Percentiles rank a stretch among this genome's conserved stretches.
Evolutionary conservation across 2,797 vertebrate species (phyloP).

Genomic region (Crax fasciolata): DNA sequence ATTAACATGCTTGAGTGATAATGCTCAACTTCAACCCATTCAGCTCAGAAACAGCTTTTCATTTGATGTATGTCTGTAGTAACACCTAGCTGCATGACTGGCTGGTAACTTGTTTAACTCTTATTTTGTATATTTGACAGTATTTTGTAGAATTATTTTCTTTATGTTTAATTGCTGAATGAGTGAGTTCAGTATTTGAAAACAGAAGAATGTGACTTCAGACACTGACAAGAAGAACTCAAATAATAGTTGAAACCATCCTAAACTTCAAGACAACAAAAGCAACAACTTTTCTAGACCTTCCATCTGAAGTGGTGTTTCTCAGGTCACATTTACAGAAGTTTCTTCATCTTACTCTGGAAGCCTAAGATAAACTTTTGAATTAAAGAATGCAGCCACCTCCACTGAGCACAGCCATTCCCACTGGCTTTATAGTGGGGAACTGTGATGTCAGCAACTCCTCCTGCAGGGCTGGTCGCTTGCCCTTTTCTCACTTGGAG

Average conservation of each 20-base stretch:
- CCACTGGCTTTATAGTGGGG: fast-evolving
- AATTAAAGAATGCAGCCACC: not conserved
- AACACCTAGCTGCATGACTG: not conserved
- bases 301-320: not conserved
- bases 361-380: not conserved
- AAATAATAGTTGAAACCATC: not conserved
- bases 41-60: not conserved
- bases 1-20: not conserved
- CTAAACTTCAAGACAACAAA: not conserved
- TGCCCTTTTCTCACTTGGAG: not conserved
- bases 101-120: not conserved
- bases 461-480: not conserved
- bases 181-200: not conserved
- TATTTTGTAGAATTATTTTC: not conserved
- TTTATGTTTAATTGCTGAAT: not conserved
- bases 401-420: not conserved
- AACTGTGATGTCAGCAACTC: not conserved
- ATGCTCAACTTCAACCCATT: not conserved
- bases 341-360: not conserved
- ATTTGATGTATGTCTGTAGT: not conserved
- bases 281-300: not conserved
- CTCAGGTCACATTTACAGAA: not conserved
- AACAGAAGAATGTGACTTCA: not conserved
- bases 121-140: not conserved
- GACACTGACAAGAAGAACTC: not conserved